Percentiles rank a stretch among this genome's conserved stretches.
Conservation (phyloP, 2,113 vertebrate species). For the Cairina moschata region DNA sequence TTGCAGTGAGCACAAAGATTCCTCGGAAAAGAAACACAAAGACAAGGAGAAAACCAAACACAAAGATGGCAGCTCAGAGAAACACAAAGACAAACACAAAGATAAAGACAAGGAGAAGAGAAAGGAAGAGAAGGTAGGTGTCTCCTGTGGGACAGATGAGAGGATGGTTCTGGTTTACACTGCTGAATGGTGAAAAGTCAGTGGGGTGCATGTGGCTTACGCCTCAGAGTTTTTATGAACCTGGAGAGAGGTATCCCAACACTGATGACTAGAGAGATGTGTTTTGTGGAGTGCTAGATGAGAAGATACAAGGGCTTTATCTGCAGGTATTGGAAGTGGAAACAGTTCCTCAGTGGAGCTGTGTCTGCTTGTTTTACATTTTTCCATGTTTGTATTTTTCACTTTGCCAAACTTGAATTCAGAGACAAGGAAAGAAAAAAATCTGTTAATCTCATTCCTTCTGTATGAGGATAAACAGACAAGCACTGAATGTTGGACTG, state of each 20-base stretch:
- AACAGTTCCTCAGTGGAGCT: neutral
- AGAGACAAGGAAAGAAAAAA: neutral
- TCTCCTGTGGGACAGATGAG: neutral
- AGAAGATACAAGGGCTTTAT: neutral
- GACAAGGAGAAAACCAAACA: slow-evolving; percentile 92
- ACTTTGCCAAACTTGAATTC: neutral
- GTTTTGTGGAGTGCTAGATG: neutral
- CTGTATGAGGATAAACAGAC: neutral
- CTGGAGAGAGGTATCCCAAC: neutral
- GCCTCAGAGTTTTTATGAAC: neutral
- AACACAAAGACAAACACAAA: slow-evolving; percentile 89
- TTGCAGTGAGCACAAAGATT: slow-evolving; percentile 93
- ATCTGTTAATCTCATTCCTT: neutral
- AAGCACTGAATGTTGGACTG: neutral
- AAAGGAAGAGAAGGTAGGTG: slow-evolving; percentile 90
- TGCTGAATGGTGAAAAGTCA: neutral
- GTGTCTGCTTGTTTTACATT: neutral
- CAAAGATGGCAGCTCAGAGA: slow-evolving; percentile 90
- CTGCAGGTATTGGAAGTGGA: neutral
- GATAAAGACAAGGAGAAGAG: slow-evolving; percentile 92
- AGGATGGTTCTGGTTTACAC: neutral
- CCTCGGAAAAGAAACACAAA: slow-evolving; percentile 94
- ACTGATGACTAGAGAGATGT: neutral
- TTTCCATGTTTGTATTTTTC: neutral
- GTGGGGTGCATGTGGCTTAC: neutral